Conservation (phyloP, 2,113 vertebrate genomes). For the Lichenostomus cassidix region DNA sequence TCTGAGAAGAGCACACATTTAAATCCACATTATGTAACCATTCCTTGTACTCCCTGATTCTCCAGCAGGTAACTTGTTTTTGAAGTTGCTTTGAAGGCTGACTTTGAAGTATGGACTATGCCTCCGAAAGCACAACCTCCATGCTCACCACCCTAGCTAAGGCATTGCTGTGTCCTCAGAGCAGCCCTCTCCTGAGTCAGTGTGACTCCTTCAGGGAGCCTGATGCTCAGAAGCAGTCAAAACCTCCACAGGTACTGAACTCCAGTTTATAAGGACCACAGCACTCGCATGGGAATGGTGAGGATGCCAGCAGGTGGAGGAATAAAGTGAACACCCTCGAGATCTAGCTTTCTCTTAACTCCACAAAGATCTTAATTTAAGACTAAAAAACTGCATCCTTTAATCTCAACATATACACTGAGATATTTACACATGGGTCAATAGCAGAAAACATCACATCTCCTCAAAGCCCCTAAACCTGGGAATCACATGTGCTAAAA, state of each 20-base stretch:
- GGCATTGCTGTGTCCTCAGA: background rate
- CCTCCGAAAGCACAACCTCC: background rate
- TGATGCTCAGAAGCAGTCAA: background rate
- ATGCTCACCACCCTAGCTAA: background rate
- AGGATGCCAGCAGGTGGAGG: background rate
- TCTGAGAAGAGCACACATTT: background rate
- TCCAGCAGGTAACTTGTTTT: background rate
- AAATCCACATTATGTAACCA: background rate
- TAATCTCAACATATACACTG: background rate
- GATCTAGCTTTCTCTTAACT: background rate
- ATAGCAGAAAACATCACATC: background rate
- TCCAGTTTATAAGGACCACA: background rate
- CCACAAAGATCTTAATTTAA: background rate
- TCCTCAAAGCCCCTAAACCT: background rate
- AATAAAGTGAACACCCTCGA: background rate
- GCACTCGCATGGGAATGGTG: background rate
- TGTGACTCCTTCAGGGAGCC: background rate
- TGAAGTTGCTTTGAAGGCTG: background rate
- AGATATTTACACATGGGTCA: background rate
- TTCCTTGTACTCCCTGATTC: background rate
- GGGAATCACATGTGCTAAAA: background rate
- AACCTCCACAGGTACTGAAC: background rate
- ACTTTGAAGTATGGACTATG: background rate
- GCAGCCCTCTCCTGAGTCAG: background rate
- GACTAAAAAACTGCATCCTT: background rate